Percentiles rank a stretch among this genome's conserved stretches.
Conservation (phyloP, 2,888 invertebrate genomes). For the Exocentrus adspersus region DNA sequence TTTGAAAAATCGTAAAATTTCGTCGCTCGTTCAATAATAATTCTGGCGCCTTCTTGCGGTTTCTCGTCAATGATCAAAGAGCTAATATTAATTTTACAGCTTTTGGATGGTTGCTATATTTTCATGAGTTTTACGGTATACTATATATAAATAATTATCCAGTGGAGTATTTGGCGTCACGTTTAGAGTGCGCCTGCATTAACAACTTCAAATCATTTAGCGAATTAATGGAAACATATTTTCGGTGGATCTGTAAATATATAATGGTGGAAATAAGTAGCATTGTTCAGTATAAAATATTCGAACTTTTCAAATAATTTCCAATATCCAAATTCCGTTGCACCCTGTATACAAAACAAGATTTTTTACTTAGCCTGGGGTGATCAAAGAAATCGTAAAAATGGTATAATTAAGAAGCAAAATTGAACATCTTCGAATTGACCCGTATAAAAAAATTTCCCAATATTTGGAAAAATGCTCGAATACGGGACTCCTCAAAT, state of each 20-base stretch:
- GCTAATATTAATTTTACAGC: slow-evolving; percentile 5
- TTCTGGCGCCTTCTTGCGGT: slow-evolving; percentile 1
- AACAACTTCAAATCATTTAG: neutral
- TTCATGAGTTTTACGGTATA: slow-evolving; percentile 4
- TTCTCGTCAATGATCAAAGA: slow-evolving; percentile 10
- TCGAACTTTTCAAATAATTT: too few relatives aligned
- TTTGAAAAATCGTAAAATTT: slow-evolving; percentile 13
- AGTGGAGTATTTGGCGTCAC: neutral
- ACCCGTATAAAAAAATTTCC: too few relatives aligned
- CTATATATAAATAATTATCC: slow-evolving; percentile 5
- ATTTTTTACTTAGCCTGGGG: too few relatives aligned
- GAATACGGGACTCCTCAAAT: too few relatives aligned
- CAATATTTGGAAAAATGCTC: too few relatives aligned
- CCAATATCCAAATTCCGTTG: too few relatives aligned
- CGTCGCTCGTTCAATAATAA: slow-evolving; percentile 10
- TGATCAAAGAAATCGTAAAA: too few relatives aligned
- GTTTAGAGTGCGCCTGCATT: neutral
- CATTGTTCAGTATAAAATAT: neutral
- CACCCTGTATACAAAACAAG: too few relatives aligned
- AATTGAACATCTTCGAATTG: too few relatives aligned
- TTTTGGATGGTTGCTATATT: neutral
- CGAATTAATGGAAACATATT: neutral
- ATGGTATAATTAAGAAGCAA: too few relatives aligned
- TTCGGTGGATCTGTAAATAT: neutral
- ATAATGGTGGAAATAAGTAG: neutral